A percentile compares a stretch with the other conserved stretches of the same genome.
These are phyloP conservation scores for Pampusana beccarii DNA, from an alignment of 2,113 vertebrate species.

Conservation along the genomic window DNA sequence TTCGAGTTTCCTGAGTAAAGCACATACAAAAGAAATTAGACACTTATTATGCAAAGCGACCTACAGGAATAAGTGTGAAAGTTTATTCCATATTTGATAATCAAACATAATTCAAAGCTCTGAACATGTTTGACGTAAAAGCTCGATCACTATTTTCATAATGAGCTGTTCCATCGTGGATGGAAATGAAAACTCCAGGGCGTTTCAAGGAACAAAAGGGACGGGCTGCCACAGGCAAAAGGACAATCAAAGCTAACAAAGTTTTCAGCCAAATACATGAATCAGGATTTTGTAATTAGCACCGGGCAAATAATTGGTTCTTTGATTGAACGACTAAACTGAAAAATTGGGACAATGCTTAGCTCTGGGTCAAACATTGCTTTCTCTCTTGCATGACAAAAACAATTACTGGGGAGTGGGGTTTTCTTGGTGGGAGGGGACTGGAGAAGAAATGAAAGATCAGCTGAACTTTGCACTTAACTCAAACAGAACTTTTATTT, in stretches of 20 bases:
- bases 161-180: neutral
- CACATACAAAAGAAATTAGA: neutral
- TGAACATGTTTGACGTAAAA: neutral
- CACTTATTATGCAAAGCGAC: neutral
- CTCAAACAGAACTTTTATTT: neutral
- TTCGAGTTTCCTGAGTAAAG: neutral
- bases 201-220: neutral
- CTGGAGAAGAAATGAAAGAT: neutral
- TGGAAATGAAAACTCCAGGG: neutral
- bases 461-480: neutral
- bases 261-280: neutral
- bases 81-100: neutral
- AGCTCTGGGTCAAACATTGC: neutral
- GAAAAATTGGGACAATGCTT: neutral
- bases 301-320: neutral
- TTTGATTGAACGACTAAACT: neutral
- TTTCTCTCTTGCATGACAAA: neutral
- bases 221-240: neutral
- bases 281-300: neutral
- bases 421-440: accelerated
- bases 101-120: neutral
- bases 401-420: neutral
- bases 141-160: neutral
- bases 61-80: neutral
- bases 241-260: neutral